A percentile compares a stretch with the other conserved stretches of the same genome.
These are phyloP conservation scores for Burhinus oedicnemus DNA, from an alignment of 2,113 vertebrate species.

Conservation along the genomic window DNA sequence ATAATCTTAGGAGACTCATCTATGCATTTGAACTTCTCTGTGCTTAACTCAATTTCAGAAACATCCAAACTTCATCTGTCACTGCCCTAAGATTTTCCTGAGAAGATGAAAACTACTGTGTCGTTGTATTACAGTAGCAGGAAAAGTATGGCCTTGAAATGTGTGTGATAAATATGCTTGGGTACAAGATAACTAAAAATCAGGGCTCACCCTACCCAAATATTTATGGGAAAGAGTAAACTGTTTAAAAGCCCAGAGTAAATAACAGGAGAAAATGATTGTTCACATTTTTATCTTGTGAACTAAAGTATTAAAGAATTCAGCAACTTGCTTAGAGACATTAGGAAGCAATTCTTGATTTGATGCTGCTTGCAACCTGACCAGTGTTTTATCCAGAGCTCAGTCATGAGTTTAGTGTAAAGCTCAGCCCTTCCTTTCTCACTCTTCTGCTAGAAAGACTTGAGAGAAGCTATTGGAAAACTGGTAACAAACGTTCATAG, in stretches of 20 bases:
- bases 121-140: neutral
- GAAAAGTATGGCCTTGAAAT: neutral
- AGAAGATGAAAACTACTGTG: neutral
- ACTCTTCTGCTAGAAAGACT: neutral
- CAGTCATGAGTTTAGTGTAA: neutral
- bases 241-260: neutral
- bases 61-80: neutral
- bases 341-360: neutral
- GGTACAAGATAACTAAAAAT: neutral
- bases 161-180: neutral
- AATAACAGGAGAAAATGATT: neutral
- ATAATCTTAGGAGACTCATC: neutral
- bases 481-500: neutral
- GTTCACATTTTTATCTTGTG: neutral
- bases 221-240: neutral
- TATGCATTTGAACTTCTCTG: neutral
- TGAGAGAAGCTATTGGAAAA: neutral
- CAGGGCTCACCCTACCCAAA: neutral
- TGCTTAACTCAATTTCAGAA: neutral
- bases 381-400: neutral
- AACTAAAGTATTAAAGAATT: neutral
- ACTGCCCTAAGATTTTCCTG: neutral
- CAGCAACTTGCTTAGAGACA: neutral
- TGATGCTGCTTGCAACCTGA: neutral
- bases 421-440: neutral